phyloP scores from a whole-genome alignment of 2,888 invertebrate genomes.

The Rhamnusium bicolor region DNA sequence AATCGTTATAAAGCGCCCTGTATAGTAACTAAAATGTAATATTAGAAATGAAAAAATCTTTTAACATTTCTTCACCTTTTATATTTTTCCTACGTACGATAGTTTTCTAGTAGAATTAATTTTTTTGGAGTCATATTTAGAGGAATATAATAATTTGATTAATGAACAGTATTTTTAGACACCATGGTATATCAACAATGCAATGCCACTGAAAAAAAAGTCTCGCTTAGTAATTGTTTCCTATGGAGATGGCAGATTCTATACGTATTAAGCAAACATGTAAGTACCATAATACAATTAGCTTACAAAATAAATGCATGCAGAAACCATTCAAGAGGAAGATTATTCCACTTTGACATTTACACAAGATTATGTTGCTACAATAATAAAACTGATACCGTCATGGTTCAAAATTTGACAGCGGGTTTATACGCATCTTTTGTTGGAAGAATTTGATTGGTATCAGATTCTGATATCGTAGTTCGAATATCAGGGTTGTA shows the following conservation, averaged over 20 bases:
- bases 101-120: too few relatives aligned
- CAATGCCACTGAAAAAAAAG: background rate
- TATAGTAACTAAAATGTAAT: too few relatives aligned
- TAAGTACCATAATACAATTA: conserved; percentile 19
- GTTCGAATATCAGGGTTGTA: background rate
- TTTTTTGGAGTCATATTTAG: too few relatives aligned
- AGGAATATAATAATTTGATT: too few relatives aligned
- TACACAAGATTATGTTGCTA: conserved; percentile 18
- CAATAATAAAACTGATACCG: conserved; percentile 22
- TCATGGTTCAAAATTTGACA: conserved; percentile 30
- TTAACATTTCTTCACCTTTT: too few relatives aligned
- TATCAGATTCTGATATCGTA: background rate
- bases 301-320: conserved; percentile 14
- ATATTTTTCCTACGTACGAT: too few relatives aligned
- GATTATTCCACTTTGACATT: conserved; percentile 9
- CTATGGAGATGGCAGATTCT: background rate
- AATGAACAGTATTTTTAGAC: too few relatives aligned
- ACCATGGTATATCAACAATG: too few relatives aligned
- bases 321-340: conserved; percentile 13
- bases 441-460: conserved; percentile 16
- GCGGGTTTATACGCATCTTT: conserved; percentile 27
- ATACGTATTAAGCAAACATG: background rate
- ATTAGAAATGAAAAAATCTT: too few relatives aligned
- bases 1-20: too few relatives aligned
- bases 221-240: background rate